These are phyloP conservation scores for Rhabdomys pumilio DNA, from an alignment of 2,797 vertebrate genomes.

Conservation along the genomic window DNA sequence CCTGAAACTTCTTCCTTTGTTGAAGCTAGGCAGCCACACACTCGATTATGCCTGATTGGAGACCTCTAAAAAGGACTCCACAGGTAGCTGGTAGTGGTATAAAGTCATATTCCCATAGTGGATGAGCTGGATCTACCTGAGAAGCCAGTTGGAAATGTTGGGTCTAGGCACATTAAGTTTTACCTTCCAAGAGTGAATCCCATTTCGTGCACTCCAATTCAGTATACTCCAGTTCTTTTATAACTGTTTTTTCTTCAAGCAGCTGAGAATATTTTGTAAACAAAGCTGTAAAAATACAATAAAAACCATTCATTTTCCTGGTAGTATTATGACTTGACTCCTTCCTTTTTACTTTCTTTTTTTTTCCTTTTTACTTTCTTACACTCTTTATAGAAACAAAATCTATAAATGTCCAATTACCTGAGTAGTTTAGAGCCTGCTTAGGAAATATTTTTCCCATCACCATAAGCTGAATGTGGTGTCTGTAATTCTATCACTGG, in stretches of 20 bases:
- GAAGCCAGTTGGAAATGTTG: background rate
- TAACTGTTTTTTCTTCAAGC: constrained; percentile 25
- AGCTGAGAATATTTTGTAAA: constrained; percentile 70
- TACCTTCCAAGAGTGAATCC: constrained; percentile 68
- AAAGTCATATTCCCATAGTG: background rate
- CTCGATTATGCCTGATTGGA: background rate
- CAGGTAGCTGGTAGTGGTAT: background rate
- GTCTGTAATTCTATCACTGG: background rate
- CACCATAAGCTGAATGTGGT: background rate
- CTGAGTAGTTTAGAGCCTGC: background rate
- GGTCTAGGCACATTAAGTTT: constrained; percentile 4
- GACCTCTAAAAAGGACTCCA: background rate
- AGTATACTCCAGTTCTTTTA: background rate
- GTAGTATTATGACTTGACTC: background rate
- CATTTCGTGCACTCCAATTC: constrained; percentile 62
- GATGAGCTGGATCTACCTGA: background rate
- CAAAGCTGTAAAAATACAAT: constrained; percentile 71
- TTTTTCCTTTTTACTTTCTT: constrained; percentile 1
- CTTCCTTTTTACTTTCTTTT: background rate
- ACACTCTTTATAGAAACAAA: background rate
- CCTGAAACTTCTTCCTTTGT: background rate
- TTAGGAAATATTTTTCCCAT: background rate
- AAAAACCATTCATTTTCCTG: constrained; percentile 56
- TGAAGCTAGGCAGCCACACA: background rate
- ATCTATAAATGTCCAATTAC: background rate